Percentiles rank a stretch among this genome's conserved stretches.
These are phyloP conservation scores for Lacerta viridis DNA, from an alignment of 2,797 vertebrate species.

Conservation along the genomic window DNA sequence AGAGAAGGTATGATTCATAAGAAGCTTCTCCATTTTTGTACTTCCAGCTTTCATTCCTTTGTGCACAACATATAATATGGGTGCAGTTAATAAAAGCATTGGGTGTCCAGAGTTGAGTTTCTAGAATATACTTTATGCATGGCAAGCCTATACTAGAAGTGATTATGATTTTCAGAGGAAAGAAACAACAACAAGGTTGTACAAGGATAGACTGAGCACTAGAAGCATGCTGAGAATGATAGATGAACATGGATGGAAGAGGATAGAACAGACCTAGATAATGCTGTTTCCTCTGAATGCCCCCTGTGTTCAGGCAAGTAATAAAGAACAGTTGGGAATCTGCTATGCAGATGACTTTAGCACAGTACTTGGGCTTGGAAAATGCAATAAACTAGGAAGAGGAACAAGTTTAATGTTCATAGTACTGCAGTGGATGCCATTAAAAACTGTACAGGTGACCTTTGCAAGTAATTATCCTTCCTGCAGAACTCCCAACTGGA, in stretches of 20 bases:
- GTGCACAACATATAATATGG: slow-evolving; percentile 18
- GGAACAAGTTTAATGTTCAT: slow-evolving; percentile 65
- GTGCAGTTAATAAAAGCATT: not conserved
- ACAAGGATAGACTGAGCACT: slow-evolving; percentile 29
- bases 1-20: slow-evolving; percentile 80
- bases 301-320: slow-evolving; percentile 44
- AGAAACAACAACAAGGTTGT: slow-evolving; percentile 43
- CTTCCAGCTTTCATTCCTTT: not conserved
- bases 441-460: slow-evolving; percentile 73
- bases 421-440: slow-evolving; percentile 63
- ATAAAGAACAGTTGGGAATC: slow-evolving; percentile 54
- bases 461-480: slow-evolving; percentile 75
- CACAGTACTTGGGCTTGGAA: slow-evolving; percentile 45
- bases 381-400: slow-evolving; percentile 63
- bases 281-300: not conserved
- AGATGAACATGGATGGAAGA: slow-evolving; percentile 27
- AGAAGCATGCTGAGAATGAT: slow-evolving; percentile 49
- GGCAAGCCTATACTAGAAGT: not conserved
- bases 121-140: slow-evolving; percentile 16
- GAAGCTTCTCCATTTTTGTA: not conserved
- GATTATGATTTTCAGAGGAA: not conserved
- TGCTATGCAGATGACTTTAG: slow-evolving; percentile 49
- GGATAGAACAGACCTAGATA: slow-evolving; percentile 12
- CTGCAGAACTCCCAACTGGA: slow-evolving; percentile 66
- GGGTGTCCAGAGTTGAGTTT: slow-evolving; percentile 32